Evolutionary conservation across 2,888 invertebrate species (phyloP).

Genomic region (Ophraella communa): DNA sequence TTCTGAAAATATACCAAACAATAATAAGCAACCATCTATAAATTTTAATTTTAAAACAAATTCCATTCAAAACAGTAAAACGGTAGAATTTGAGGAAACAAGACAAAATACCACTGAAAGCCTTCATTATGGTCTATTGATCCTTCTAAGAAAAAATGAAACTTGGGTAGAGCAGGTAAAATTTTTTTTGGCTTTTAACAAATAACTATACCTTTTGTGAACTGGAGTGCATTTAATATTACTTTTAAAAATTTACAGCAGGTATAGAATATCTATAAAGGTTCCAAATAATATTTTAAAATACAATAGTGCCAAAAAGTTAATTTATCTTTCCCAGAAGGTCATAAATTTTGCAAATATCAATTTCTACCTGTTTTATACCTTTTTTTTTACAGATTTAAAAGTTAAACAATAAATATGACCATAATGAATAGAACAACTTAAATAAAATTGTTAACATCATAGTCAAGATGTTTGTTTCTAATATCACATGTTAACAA

Average conservation of each 20-base stretch:
- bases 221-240: background rate
- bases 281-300: background rate
- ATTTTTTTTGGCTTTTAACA: background rate
- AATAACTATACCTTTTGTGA: background rate
- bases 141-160: constrained; percentile 1
- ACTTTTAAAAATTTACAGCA: background rate
- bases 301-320: background rate
- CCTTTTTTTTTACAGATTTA: background rate
- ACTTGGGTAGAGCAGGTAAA: background rate
- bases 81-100: too few relatives aligned
- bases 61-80: too few relatives aligned
- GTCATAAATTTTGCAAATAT: background rate
- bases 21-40: too few relatives aligned
- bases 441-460: too few relatives aligned
- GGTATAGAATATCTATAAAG: background rate
- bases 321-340: background rate
- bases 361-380: background rate
- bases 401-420: too few relatives aligned
- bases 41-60: too few relatives aligned
- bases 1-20: too few relatives aligned
- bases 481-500: too few relatives aligned
- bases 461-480: too few relatives aligned
- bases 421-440: background rate
- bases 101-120: background rate
- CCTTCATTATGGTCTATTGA: background rate